These are phyloP conservation scores for Dipodomys stephensi DNA, from an alignment of 2,113 vertebrate species.

Conservation along the genomic window DNA sequence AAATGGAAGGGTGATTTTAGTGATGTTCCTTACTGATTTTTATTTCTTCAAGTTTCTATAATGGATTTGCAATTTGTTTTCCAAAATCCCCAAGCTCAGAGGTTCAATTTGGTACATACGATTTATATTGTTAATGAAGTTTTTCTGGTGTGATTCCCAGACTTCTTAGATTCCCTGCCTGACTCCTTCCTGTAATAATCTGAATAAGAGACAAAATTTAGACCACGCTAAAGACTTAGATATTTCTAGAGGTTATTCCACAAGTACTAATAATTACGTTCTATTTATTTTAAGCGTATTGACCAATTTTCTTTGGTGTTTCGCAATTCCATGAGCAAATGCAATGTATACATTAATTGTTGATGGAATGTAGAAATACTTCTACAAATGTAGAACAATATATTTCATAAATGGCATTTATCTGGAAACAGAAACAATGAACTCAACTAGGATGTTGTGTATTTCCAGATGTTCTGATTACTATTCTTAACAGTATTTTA, in stretches of 20 bases:
- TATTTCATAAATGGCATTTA: neutral
- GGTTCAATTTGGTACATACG: neutral
- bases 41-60: constrained; percentile 26
- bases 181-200: neutral
- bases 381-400: neutral
- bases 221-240: neutral
- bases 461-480: neutral
- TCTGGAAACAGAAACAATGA: neutral
- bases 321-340: neutral
- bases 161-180: neutral
- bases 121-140: constrained; percentile 29
- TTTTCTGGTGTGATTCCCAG: neutral
- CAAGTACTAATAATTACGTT: constrained; percentile 27
- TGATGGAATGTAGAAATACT: constrained; percentile 16
- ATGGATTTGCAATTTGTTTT: neutral
- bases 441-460: neutral
- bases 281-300: constrained; percentile 19
- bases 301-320: neutral
- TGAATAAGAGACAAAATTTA: neutral
- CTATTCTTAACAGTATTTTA: constrained; percentile 46
- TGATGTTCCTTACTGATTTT: constrained; percentile 11
- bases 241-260: neutral
- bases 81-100: neutral
- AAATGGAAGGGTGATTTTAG: neutral
- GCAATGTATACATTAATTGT: neutral